Conservation (phyloP, 2,113 vertebrate genomes). For the Alligator sinensis region DNA sequence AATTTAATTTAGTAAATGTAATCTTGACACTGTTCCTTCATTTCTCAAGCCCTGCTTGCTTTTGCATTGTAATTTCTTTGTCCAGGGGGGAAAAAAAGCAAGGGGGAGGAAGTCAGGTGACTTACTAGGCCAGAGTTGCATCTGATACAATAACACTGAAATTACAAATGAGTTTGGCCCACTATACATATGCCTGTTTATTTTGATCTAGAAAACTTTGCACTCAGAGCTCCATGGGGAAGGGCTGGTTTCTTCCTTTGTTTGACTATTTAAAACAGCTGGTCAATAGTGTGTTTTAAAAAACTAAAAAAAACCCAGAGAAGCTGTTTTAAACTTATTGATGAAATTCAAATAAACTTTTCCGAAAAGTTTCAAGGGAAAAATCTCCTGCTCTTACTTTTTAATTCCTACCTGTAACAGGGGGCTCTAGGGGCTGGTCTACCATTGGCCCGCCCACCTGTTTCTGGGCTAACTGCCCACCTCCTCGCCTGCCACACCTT, state of each 20-base stretch:
- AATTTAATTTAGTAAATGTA: neutral
- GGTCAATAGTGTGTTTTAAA: neutral
- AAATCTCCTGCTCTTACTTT: accelerated
- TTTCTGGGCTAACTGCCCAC: too few species aligned
- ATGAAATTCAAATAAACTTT: neutral
- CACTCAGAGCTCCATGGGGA: neutral
- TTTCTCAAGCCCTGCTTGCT: neutral
- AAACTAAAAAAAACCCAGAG: neutral
- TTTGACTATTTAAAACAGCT: too few species aligned
- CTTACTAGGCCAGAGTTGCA: neutral
- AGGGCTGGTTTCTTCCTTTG: too few species aligned
- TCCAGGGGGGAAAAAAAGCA: neutral
- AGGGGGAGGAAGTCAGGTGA: neutral
- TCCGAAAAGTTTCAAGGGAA: neutral
- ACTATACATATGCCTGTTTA: neutral
- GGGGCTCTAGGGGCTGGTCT: too few species aligned
- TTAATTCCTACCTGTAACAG: neutral
- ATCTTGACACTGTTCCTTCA: neutral
- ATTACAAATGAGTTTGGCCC: neutral
- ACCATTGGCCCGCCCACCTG: too few species aligned
- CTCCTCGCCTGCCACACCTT: too few species aligned
- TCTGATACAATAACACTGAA: neutral
- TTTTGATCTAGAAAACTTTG: neutral
- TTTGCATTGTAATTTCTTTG: neutral
- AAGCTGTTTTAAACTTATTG: neutral